These are phyloP conservation scores for Helicolenus hilgendorfi DNA, from an alignment of 2,797 vertebrate species.

Conservation along the genomic window DNA sequence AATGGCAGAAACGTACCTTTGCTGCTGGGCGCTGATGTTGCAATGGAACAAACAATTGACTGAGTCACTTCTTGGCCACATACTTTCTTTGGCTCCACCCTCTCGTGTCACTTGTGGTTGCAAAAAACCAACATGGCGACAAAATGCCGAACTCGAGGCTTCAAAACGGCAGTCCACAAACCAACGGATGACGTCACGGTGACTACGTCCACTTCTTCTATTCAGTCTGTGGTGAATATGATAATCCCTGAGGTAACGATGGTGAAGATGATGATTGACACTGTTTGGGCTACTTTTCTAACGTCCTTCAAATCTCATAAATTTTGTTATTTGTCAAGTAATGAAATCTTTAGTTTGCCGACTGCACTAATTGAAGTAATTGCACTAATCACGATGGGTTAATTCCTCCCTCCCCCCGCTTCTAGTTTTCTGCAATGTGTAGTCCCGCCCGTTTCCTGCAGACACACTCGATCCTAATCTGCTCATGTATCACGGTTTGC, in stretches of 20 bases:
- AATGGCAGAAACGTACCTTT: too few relatives aligned
- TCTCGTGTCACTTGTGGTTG: too few relatives aligned
- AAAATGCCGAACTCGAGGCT: too few relatives aligned
- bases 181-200: too few relatives aligned
- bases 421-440: background rate
- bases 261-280: background rate
- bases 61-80: too few relatives aligned
- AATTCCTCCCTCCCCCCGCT: background rate
- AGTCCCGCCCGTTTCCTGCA: conserved; percentile 40
- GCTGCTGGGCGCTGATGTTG: too few relatives aligned
- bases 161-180: too few relatives aligned
- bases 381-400: background rate
- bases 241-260: background rate
- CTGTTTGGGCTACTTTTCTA: background rate
- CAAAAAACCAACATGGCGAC: too few relatives aligned
- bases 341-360: background rate
- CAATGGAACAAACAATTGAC: too few relatives aligned
- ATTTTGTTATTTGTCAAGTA: conserved; percentile 1
- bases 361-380: conserved; percentile 1
- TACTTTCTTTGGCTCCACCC: too few relatives aligned
- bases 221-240: background rate
- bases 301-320: background rate
- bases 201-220: too few relatives aligned
- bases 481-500: conserved; percentile 68
- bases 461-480: conserved; percentile 62